Evolutionary conservation across 2,113 vertebrate genomes (phyloP), one percentile per base, ranked within the genome.

Genomic region (Phrynosoma blainvillii): DNA sequence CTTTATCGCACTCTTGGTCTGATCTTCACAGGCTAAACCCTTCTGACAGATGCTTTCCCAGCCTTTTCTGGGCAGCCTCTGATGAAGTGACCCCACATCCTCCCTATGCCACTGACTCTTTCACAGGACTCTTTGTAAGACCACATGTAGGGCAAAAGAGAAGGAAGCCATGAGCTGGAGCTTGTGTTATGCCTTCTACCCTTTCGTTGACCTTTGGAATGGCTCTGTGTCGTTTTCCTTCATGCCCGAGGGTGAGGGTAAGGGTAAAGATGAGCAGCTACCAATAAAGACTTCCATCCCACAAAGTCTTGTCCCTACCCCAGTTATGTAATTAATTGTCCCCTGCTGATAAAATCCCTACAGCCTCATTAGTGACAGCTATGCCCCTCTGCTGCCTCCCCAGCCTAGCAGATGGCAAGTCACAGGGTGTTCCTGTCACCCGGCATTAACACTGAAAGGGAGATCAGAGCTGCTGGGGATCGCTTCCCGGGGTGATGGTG

Each of bases 261-360:
- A 27, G 73, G 47, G 70, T 21, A 20, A 56, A 16, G 36, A 71
- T 84, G 52, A 27, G 56, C 30, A 42, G 76, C 21, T 62, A 42
- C 62, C 75, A 78, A 68, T 86, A 86, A 68, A 47, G 36, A 4
- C 27, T 27, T 30, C 56, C 56, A 11, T 25, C 81, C 40, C 18
- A 18, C 27, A 71, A 71, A 12, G 65, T 20, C 25, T 23, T 30
- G 25, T 23, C 84, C 62, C 75, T 77, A 16, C 21, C 21, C 81
- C 80, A 83, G 80, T 88, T 88, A 88, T 78, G 80, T 88, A 88
- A 88, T 88, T 77, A 18, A 83, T 78, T 88, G 59, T 88, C 80
- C 59, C 59, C 62, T 68, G 73, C 74, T 77, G 62, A 70, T 52
- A 68, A 78, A 88, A 40, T 40, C 73, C 56, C 79, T 27, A 40